Evolutionary conservation across 2,797 vertebrate species (phyloP).

Genomic region (Chelon labrosus): DNA sequence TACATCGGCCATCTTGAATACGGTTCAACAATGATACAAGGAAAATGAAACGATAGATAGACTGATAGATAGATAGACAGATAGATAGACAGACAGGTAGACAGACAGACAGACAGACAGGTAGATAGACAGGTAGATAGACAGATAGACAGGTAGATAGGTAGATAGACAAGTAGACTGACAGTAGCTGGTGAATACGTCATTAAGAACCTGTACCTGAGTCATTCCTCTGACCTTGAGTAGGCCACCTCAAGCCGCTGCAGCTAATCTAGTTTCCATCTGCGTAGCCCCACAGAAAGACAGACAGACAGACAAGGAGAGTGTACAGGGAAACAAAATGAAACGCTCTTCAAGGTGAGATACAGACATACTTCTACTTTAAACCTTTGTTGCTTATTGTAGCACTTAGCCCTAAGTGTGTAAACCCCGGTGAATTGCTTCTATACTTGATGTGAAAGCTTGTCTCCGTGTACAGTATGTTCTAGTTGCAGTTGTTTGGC

Average conservation of each 20-base stretch:
- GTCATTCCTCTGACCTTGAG: constrained; percentile 61
- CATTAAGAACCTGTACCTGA: constrained; percentile 15
- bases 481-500: background rate
- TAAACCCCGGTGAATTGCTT: constrained; percentile 1
- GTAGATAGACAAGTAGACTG: constrained; percentile 29
- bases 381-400: background rate
- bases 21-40: background rate
- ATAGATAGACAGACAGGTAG: constrained; percentile 14
- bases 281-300: constrained; percentile 19
- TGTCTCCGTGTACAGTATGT: background rate
- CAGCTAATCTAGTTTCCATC: constrained; percentile 66
- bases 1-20: constrained; percentile 44
- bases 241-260: constrained; percentile 30
- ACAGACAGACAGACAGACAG: constrained; percentile 4
- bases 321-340: constrained; percentile 24
- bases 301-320: constrained; percentile 6
- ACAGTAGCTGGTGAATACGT: constrained; percentile 15
- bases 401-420: constrained; percentile 3
- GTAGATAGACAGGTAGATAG: background rate
- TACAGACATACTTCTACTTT: background rate
- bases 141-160: constrained; percentile 14
- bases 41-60: constrained; percentile 12
- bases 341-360: constrained; percentile 22
- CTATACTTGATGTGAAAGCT: constrained; percentile 8
- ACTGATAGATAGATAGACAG: constrained; percentile 17